Evolutionary conservation across 2,888 invertebrate species (phyloP).

Genomic region (Labia minor): DNA sequence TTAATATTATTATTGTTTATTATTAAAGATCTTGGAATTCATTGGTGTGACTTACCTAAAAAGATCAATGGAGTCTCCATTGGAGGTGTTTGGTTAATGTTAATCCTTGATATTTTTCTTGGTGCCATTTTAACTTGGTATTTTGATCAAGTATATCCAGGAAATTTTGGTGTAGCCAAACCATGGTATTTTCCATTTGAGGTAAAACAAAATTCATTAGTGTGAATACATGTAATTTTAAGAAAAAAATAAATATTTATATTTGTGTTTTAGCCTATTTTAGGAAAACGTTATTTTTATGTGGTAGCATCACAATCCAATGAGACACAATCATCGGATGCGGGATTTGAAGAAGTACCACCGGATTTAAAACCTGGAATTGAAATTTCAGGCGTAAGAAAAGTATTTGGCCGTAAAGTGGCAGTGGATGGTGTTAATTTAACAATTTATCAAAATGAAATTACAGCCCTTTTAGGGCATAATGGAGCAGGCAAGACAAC

Average conservation of each 20-base stretch:
- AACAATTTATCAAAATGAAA: conserved; percentile 70
- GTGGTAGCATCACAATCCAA: not conserved
- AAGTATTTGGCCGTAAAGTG: conserved; percentile 33
- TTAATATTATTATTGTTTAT: too few relatives aligned
- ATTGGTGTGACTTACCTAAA: conserved; percentile 17
- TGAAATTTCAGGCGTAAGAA: conserved; percentile 33
- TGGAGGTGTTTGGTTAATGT: conserved; percentile 24
- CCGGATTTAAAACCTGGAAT: conserved; percentile 35
- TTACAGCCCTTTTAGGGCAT: conserved; percentile 76
- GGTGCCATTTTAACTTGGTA: conserved; percentile 42
- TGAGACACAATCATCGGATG: not conserved
- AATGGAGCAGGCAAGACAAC: conserved; percentile 83
- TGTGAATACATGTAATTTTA: not conserved
- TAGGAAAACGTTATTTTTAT: not conserved
- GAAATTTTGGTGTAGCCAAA: conserved; percentile 42
- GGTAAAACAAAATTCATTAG: conserved; percentile 29
- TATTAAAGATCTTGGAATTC: conserved; percentile 7
- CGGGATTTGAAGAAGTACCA: conserved; percentile 33
- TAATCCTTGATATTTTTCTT: conserved; percentile 31
- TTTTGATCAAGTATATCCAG: conserved; percentile 44
- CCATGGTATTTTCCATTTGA: conserved; percentile 42
- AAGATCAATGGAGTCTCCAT: conserved; percentile 15
- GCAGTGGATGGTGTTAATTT: conserved; percentile 61
- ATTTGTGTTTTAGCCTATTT: not conserved
- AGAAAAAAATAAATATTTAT: not conserved